phyloP scores from a whole-genome alignment of 2,113 vertebrate species.

The Steatornis caripensis region DNA sequence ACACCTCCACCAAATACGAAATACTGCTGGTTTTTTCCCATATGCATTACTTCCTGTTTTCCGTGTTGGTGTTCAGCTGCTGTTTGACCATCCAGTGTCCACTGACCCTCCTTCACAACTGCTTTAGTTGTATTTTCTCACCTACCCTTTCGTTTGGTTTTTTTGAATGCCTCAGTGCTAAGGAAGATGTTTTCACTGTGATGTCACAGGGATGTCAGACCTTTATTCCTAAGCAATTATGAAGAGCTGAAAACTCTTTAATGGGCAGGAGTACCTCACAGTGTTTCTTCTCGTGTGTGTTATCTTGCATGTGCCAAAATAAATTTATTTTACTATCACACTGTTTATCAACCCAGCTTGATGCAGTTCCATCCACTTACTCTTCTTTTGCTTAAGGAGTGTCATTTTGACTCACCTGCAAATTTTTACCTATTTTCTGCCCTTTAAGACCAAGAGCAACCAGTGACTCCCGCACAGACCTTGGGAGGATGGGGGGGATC shows the following conservation, averaged over 20 bases:
- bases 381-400: not conserved
- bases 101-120: not conserved
- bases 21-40: not conserved
- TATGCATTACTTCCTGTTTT: accelerated
- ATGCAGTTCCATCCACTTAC: not conserved
- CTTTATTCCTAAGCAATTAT: not conserved
- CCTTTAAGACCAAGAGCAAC: not conserved
- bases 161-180: not conserved
- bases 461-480: not conserved
- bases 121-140: not conserved
- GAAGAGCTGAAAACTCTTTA: not conserved
- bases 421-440: not conserved
- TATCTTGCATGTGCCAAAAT: not conserved
- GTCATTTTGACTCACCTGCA: not conserved
- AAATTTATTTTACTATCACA: not conserved
- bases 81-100: not conserved
- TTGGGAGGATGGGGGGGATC: too few relatives aligned
- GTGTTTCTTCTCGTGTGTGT: not conserved
- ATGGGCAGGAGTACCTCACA: not conserved
- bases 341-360: not conserved
- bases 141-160: accelerated
- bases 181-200: too few relatives aligned
- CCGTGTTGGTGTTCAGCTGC: not conserved
- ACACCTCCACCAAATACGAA: not conserved
- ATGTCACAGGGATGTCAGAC: not conserved